phyloP scores from a whole-genome alignment of 1,140 invertebrate species.

The Solenopsis invicta region DNA sequence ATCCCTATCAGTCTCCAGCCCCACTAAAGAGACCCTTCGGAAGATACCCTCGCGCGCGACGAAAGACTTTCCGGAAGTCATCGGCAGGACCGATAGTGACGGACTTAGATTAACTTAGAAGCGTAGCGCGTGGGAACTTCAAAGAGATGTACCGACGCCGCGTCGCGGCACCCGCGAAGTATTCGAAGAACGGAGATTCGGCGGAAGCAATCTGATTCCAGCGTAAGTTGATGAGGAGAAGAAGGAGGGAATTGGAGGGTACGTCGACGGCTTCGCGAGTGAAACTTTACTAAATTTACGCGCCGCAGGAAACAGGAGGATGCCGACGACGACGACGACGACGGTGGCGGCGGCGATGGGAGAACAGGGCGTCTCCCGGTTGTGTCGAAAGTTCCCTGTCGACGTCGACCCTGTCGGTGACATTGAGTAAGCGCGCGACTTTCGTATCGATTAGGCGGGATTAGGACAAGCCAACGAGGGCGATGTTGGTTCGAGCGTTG shows the following conservation, averaged over 20 bases:
- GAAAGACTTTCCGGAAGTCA: constrained; percentile 57
- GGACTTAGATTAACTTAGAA: constrained; percentile 76
- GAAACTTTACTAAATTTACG: constrained; percentile 78
- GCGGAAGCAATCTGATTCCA: constrained; percentile 72
- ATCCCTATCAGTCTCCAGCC: not conserved
- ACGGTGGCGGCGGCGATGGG: not conserved
- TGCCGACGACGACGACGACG: not conserved
- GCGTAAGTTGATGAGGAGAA: constrained; percentile 37
- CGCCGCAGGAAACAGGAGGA: constrained; percentile 69
- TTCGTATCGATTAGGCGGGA: constrained; percentile 76
- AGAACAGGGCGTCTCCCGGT: constrained; percentile 8
- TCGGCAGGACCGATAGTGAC: constrained; percentile 64
- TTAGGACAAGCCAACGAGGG: constrained; percentile 60
- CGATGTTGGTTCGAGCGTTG: not conserved
- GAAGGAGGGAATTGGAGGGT: constrained; percentile 30
- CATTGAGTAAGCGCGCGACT: constrained; percentile 75
- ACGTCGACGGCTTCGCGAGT: constrained; percentile 62
- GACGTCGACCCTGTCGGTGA: constrained; percentile 70
- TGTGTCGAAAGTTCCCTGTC: constrained; percentile 71
- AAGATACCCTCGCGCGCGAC: constrained; percentile 29
- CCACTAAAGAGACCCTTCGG: constrained; percentile 27
- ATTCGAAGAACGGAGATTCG: constrained; percentile 77
- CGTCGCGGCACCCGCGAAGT: constrained; percentile 67
- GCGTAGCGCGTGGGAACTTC: constrained; percentile 65
- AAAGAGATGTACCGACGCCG: constrained; percentile 62